Conservation (phyloP, 2,888 invertebrate genomes). For the Drosophila monieri region DNA sequence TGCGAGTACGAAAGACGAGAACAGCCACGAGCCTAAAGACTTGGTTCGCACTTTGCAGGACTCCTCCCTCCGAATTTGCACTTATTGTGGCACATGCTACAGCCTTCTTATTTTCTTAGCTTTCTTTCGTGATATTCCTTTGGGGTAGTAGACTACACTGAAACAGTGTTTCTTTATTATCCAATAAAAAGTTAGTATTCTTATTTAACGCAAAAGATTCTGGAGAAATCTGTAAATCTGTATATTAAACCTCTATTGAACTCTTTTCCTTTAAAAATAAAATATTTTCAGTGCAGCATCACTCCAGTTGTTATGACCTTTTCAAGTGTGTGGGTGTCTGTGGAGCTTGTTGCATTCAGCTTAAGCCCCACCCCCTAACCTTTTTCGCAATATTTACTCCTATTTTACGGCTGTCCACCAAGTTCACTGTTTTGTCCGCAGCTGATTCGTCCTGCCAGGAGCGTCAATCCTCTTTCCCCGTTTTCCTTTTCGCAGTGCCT, state of each 20-base stretch:
- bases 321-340: slow-evolving; percentile 50
- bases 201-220: too few species aligned
- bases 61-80: slow-evolving; percentile 42
- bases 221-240: too few species aligned
- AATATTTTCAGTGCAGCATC: slow-evolving; percentile 8
- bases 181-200: too few species aligned
- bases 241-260: too few species aligned
- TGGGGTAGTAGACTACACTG: background rate
- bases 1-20: slow-evolving; percentile 8
- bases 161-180: too few species aligned
- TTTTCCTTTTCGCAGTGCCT: slow-evolving; percentile 57
- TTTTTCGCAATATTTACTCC: slow-evolving; percentile 2
- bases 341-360: slow-evolving; percentile 65
- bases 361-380: background rate
- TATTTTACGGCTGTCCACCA: slow-evolving; percentile 2
- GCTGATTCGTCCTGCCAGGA: slow-evolving; percentile 24
- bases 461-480: slow-evolving; percentile 20
- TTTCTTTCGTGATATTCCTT: slow-evolving; percentile 3
- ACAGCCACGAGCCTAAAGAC: slow-evolving; percentile 19
- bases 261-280: background rate
- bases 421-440: slow-evolving; percentile 16
- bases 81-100: slow-evolving; percentile 42
- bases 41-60: slow-evolving; percentile 32
- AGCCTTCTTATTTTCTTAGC: slow-evolving; percentile 7
- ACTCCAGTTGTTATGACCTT: slow-evolving; percentile 58